Base-by-base conservation (phyloP, 2,888 invertebrate species). In the Anoplius nigerrimus region DNA sequence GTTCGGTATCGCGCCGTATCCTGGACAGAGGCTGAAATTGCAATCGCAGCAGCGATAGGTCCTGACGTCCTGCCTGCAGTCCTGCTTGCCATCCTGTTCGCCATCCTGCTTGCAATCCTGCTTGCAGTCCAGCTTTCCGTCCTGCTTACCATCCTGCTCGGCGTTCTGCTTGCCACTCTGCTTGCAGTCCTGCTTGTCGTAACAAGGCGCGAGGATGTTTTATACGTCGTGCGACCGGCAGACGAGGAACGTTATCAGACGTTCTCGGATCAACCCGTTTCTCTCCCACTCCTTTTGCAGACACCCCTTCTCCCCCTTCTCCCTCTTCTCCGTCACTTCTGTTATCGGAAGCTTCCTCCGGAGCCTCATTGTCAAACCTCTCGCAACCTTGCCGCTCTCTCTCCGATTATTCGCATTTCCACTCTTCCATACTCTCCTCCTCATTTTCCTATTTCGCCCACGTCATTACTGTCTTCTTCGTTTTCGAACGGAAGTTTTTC, bases 221-320 rank as follows among this genome's bases (percentile, higher is more conserved):
- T 74, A 69, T 74, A 66, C 71, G 69, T 58, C 72, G 64, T 64
- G 73, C 59, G 69, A 75, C 74, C 74, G 72, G 77, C 76, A 75
- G 74, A 80, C 80, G 80, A 72, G 68, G 52, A 70, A 54, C 74
- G 82, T 80, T 83, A 84, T 84, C 82, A 67, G 72, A 74, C 80
- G 75, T 11, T 20, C 11, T 63, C 74, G 65, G 53, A n/a, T 45
- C 42, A 58, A 20, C 62, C 65, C 66, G 66, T 65, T 68, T 67
- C 58, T 45, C 63, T 46, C 21, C 53, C n/a, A 15, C 20, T 48
- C 51, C 55, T 59, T 53, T 62, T 56, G 62, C 54, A 2, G 45
- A n/a, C 45, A 2, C 45, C 16, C 16, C 45, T 3, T 11, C 45
- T 11, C 45, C 16, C 16, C 11, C 24, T 6, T 6, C 24, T 6